phyloP scores from a whole-genome alignment of 2,113 vertebrate species.

The Gracilinanus agilis region DNA sequence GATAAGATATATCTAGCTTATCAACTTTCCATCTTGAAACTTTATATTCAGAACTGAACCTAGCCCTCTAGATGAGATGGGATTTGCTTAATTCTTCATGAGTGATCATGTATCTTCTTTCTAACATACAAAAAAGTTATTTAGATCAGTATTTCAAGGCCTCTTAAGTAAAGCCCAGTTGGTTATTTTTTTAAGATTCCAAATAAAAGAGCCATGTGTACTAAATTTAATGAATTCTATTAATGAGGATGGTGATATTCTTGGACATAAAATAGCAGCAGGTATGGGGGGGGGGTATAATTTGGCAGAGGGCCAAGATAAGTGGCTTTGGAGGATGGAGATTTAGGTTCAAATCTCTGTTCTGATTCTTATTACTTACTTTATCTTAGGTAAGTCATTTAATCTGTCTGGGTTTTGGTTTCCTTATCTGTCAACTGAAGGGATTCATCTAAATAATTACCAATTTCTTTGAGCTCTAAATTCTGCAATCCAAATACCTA shows the following conservation, averaged over 20 bases:
- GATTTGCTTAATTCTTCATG: background rate
- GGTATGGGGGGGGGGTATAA: background rate
- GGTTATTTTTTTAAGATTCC: background rate
- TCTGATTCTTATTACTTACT: background rate
- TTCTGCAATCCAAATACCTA: background rate
- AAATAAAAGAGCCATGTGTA: background rate
- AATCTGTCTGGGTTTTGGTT: background rate
- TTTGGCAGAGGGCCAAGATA: background rate
- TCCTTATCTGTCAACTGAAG: background rate
- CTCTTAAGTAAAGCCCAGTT: background rate
- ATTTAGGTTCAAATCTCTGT: background rate
- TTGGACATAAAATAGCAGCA: accelerated
- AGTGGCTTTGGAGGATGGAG: background rate
- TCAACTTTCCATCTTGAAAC: background rate
- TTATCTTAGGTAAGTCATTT: background rate
- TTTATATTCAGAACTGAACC: background rate
- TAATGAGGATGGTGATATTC: accelerated
- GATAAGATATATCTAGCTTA: background rate
- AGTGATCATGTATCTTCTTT: background rate
- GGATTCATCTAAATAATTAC: background rate
- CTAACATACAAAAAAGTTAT: background rate
- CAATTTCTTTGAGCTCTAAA: background rate
- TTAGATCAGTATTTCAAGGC: background rate
- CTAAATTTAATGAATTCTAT: background rate
- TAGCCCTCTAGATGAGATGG: background rate